Evolutionary conservation across 2,888 invertebrate genomes (phyloP), one percentile per base, ranked within the genome.

Genomic region (Calameuta pallipes): DNA sequence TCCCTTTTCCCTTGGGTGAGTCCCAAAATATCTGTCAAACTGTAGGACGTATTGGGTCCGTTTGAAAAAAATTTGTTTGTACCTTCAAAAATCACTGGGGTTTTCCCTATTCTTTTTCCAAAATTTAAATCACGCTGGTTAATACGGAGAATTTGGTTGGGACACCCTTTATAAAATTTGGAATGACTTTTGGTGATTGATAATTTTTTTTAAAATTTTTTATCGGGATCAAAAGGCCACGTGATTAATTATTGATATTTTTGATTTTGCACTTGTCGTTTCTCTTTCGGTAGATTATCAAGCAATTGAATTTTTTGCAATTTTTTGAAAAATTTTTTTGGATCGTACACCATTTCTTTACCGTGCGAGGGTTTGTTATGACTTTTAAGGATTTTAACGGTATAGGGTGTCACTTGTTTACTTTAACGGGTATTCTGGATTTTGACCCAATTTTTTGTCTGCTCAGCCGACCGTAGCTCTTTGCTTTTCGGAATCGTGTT

Each of bases 361-460:
- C 9, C 9, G 23, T 23, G 2, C 56, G 4, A 6, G 23, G 4
- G 56, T 9, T 23, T 56, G 56, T 15, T 56, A 2, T 56, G 56
- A 23, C 15, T 56, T 56, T 56, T 56, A 56, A 56, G 56, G 56
- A 56, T 56, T 23, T 56, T 56, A 56, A 56, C 56, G 56, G 56
- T 56, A 23, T 56, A 56, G 9, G 9, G 6, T 56, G 56, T 56
- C 56, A 56, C 82, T 83, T 85, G 77, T 85, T 85, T 84, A 69
- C 75, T 41, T 78, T 77, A 75, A 56, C 81, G 78, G 78, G 80
- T 83, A 75, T 79, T 73, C 74, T 34, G 68, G 70, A n/a, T 34
- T 36, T 37, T n/a, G 69, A 74, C 31, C 9, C 68, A 69, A 75
- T 75, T 75, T 56, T 71, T 56, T 37, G 69, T 76, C 78, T 41